Evolutionary conservation across 2,797 vertebrate genomes (phyloP).

Genomic region (Rallus crepitans): DNA sequence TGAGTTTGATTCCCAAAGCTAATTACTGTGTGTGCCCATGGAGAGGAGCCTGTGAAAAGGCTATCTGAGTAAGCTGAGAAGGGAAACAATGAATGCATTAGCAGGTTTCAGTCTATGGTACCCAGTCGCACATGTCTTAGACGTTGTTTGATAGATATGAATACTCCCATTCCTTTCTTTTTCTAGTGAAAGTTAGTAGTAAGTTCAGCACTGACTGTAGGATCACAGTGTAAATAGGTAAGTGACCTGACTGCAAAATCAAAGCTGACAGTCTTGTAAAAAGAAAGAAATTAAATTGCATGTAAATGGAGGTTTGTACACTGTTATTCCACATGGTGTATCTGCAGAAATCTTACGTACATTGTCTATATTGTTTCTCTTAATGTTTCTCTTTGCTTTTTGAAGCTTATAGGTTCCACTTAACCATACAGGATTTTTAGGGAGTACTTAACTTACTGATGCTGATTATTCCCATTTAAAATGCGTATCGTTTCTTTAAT

Average conservation of each 20-base stretch:
- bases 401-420: not conserved
- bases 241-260: not conserved
- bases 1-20: not conserved
- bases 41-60: not conserved
- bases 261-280: not conserved
- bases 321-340: not conserved
- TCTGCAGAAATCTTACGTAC: not conserved
- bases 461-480: not conserved
- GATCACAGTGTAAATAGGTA: not conserved
- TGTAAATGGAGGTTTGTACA: not conserved
- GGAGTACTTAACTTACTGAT: not conserved
- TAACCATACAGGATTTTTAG: not conserved
- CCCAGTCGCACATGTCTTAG: accelerated
- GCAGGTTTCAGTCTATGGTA: not conserved
- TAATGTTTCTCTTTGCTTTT: not conserved
- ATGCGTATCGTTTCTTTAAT: not conserved
- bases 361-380: not conserved
- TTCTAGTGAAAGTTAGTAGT: not conserved
- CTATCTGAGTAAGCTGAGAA: not conserved
- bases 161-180: not conserved
- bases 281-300: not conserved
- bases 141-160: not conserved
- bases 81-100: accelerated
- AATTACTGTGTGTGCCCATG: accelerated
- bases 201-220: not conserved